Evolutionary conservation across 2,888 invertebrate genomes (phyloP).

Genomic region (Dolichopus griseipennis): DNA sequence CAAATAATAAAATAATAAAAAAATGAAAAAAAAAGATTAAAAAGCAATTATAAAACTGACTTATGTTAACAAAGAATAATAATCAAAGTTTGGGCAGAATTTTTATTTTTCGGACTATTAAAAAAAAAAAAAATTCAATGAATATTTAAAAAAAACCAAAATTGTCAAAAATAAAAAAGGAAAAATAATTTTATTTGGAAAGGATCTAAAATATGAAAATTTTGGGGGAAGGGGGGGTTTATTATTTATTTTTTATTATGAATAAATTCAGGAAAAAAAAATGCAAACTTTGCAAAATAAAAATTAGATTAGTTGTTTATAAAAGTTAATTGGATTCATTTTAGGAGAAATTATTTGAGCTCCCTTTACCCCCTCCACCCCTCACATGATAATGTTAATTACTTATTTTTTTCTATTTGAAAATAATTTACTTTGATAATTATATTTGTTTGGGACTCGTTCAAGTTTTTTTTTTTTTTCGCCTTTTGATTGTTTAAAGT

Average conservation of each 20-base stretch:
- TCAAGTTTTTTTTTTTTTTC: too few relatives aligned
- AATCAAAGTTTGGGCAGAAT: neutral
- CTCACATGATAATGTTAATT: too few relatives aligned
- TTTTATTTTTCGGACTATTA: neutral
- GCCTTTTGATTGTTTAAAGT: too few relatives aligned
- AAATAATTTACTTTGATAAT: too few relatives aligned
- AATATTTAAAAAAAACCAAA: neutral
- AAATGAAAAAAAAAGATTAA: neutral
- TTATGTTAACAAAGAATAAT: constrained; percentile 4
- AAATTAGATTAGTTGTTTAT: neutral
- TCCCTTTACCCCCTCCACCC: neutral
- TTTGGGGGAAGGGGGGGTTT: too few relatives aligned
- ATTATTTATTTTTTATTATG: neutral
- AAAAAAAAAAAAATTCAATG: neutral
- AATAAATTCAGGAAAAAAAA: neutral
- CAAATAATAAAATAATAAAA: constrained; percentile 9
- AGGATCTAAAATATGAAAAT: neutral
- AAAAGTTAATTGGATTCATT: neutral
- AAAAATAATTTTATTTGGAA: neutral
- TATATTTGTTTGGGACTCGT: too few relatives aligned
- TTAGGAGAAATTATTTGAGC: neutral
- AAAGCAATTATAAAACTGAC: constrained; percentile 1
- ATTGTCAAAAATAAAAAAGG: neutral
- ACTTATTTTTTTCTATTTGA: too few relatives aligned
- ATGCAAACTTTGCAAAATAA: neutral